Percentiles rank a stretch among this genome's conserved stretches.
These are phyloP conservation scores for Atta colombica DNA, from an alignment of 1,140 invertebrate species.

Conservation along the genomic window DNA sequence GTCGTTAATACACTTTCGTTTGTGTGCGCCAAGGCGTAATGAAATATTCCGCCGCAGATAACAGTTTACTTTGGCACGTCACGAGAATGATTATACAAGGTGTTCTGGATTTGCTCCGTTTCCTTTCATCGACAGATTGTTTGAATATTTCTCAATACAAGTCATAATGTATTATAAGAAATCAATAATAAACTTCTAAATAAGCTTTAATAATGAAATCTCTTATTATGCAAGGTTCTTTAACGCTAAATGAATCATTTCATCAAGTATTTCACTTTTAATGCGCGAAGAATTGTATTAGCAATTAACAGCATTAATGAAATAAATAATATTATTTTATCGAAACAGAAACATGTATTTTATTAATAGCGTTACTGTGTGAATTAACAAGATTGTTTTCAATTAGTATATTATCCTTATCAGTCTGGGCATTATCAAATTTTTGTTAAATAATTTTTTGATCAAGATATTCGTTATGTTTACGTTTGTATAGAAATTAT, in stretches of 20 bases:
- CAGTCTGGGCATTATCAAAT: neutral
- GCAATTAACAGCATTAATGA: too few relatives aligned
- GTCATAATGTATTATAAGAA: neutral
- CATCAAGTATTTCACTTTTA: neutral
- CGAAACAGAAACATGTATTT: too few relatives aligned
- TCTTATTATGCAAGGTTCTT: neutral
- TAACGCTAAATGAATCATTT: neutral
- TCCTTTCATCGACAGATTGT: conserved; percentile 12
- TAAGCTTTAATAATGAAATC: neutral
- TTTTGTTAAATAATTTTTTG: neutral
- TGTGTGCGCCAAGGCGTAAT: conserved; percentile 48
- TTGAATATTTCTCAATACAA: neutral
- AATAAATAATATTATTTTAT: too few relatives aligned
- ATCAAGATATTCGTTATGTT: neutral
- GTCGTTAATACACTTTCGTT: conserved; percentile 62
- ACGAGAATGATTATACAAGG: conserved; percentile 34
- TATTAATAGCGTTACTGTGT: too few relatives aligned
- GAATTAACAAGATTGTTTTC: too few relatives aligned
- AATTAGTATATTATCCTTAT: too few relatives aligned
- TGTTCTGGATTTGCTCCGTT: conserved; percentile 24
- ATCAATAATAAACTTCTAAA: neutral
- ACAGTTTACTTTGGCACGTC: conserved; percentile 43
- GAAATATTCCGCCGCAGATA: conserved; percentile 55
- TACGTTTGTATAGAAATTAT: neutral
- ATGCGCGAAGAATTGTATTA: too few relatives aligned